Evolutionary conservation across 1,140 invertebrate species (phyloP), one percentile per base, ranked within the genome.

Genomic region (Zaprionus camerounensis): DNA sequence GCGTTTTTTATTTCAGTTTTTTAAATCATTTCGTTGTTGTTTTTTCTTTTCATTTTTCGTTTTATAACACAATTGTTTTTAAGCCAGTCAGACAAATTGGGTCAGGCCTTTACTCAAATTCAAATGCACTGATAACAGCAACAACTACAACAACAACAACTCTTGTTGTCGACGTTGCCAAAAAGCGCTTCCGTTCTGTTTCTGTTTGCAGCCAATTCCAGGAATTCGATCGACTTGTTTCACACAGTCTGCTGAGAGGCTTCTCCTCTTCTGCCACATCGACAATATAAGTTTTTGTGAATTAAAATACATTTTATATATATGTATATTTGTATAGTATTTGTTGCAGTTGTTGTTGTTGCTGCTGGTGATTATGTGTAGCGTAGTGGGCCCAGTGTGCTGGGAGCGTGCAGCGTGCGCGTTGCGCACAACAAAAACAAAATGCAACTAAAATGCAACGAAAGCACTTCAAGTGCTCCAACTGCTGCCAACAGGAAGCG

Each of bases 111-210:
- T 15, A 57, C 46, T 73, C 65, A 62, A 69, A 61, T 75, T 75
- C 41, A 63, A 86, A 70, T 69, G 58, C 58, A 76, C 66, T 28
- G 46, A 67, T 51, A 68, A 66, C 22, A 46, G 49, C 17, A 57
- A 56, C 67, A 67, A 69, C 65, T 67, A 71, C 65, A 36, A 85
- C 78, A 72, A 65, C 28, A 51, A 38, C 61, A 51, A 74, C 9
- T 31, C 28, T 51, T 24, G 73, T 59, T 85, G 78, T 76, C 82
- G 55, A 76, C 71, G 71, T 74, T 74, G 59, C 77, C 73, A 61
- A 84, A 84, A 77, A 17, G 41, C 74, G 83, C 83, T 87, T 87
- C 83, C 83, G 84, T 88, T 86, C 82, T 69, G 77, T 58, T 88
- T 86, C 82, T 58, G 70, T 55, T 58, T 59, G 63, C 63, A 55